phyloP scores from a whole-genome alignment of 2,888 invertebrate species.

The Idaea aversata region DNA sequence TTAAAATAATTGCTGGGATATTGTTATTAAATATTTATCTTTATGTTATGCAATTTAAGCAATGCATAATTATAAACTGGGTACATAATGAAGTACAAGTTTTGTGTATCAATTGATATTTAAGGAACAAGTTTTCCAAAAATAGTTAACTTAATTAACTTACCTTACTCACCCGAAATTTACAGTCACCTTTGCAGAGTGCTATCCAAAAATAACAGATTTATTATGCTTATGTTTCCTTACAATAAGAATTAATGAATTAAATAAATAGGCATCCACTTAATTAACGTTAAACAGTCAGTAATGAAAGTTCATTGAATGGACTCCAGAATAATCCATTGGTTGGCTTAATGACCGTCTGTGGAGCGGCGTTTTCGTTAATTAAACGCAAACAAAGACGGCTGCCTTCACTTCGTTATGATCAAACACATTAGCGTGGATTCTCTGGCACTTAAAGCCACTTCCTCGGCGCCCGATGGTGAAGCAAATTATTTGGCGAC shows the following conservation, averaged over 20 bases:
- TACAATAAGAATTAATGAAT: constrained; percentile 2
- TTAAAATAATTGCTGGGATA: constrained; percentile 17
- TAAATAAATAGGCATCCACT: neutral
- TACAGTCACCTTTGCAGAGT: neutral
- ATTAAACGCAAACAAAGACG: constrained; percentile 70
- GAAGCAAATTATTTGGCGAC: constrained; percentile 19
- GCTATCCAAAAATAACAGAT: neutral
- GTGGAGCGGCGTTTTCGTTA: constrained; percentile 56
- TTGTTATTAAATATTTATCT: neutral
- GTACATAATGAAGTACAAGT: too few relatives aligned
- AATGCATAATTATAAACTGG: too few relatives aligned
- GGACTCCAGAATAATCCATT: constrained; percentile 49
- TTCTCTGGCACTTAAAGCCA: constrained; percentile 47
- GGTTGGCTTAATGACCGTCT: constrained; percentile 54
- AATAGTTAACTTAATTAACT: neutral
- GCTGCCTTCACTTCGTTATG: constrained; percentile 55
- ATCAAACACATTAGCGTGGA: constrained; percentile 63
- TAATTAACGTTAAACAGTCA: constrained; percentile 10
- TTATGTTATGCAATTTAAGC: too few relatives aligned
- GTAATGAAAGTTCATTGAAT: constrained; percentile 39
- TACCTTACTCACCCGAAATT: neutral
- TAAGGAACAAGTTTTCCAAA: neutral
- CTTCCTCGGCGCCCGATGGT: constrained; percentile 29
- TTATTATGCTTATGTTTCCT: neutral
- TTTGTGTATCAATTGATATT: constrained; percentile 4